Evolutionary conservation across 1,140 invertebrate species (phyloP), one percentile per base, ranked within the genome.

Genomic region (Hyles euphorbiae): DNA sequence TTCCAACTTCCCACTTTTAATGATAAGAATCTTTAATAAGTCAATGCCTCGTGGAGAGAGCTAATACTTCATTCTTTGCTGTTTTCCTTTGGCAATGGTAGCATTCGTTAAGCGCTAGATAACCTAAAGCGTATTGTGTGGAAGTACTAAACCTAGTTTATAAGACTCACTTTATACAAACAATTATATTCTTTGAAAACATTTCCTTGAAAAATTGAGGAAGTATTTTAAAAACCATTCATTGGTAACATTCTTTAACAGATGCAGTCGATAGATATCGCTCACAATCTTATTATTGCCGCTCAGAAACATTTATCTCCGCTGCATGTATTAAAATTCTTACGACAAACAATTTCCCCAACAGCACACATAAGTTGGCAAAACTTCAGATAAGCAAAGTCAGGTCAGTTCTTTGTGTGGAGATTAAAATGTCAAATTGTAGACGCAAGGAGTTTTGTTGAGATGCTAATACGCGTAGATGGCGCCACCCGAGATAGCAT

Each of bases 351-450:
- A 32, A 45, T 44, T 54, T 54, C 8, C 50, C 50, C 50, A 62
- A 49, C 43, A 56, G 56, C 54, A 56, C 55, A 49, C 50, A 54
- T 63, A 60, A 61, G 60, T 65, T 67, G 48, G 63, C 54, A 51
- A 56, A 60, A 54, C 52, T 48, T 58, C 60, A 73, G 78, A 85
- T 85, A 85, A 85, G 64, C 49, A 64, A 65, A 70, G 76, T 76
- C 71, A 78, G 76, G 79, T 83, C 78, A 82, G 60, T 74, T 67
- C 70, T 78, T 81, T 83, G 58, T 62, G 34, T 65, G 53, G 49
- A 74, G 67, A 79, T 76, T 76, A 83, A 78, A 82, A 80, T 80
- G 76, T 76, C 68, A 70, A 76, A 68, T 65, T 70, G 63, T 76
- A 68, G 55, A 45, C 63, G 36, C 36, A 40, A 40, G 36, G 36